Evolutionary conservation across 2,888 invertebrate species (phyloP).

Genomic region (Rhaphigaster nebulosa): DNA sequence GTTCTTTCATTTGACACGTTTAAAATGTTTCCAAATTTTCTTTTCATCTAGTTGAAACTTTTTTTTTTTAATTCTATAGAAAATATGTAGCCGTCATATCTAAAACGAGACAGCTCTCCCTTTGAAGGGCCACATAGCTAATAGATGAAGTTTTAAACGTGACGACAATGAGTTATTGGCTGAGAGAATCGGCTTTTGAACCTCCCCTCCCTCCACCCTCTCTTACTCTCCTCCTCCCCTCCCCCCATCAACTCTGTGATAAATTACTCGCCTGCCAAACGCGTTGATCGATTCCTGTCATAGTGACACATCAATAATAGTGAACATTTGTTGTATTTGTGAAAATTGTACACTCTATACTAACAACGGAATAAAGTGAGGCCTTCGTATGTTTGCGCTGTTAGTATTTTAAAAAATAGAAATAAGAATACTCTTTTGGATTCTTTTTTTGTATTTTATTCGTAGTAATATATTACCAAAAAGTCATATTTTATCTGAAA

Average conservation of each 20-base stretch:
- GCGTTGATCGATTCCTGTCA: conserved; percentile 22
- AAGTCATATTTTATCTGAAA: too few relatives aligned
- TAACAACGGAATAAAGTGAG: not conserved
- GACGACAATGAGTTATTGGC: conserved; percentile 26
- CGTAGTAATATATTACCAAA: too few relatives aligned
- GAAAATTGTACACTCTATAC: not conserved
- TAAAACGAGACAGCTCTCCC: not conserved
- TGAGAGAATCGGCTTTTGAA: conserved; percentile 31
- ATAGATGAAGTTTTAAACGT: conserved; percentile 41
- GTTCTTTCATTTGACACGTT: too few relatives aligned
- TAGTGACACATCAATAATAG: conserved; percentile 14
- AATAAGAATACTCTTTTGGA: too few relatives aligned
- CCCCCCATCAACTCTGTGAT: not conserved
- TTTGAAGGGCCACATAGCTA: not conserved
- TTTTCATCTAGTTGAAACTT: not conserved
- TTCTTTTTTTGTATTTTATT: too few relatives aligned
- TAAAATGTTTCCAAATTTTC: not conserved
- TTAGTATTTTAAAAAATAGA: too few relatives aligned
- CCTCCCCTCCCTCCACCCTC: too few relatives aligned
- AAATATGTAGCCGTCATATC: not conserved
- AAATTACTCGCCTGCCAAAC: conserved; percentile 20
- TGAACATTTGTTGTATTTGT: not conserved
- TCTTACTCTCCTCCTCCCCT: not conserved
- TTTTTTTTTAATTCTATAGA: not conserved
- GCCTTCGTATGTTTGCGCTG: too few relatives aligned